These are phyloP conservation scores for Camponotus floridanus DNA, from an alignment of 1,140 invertebrate genomes.

Conservation along the genomic window DNA sequence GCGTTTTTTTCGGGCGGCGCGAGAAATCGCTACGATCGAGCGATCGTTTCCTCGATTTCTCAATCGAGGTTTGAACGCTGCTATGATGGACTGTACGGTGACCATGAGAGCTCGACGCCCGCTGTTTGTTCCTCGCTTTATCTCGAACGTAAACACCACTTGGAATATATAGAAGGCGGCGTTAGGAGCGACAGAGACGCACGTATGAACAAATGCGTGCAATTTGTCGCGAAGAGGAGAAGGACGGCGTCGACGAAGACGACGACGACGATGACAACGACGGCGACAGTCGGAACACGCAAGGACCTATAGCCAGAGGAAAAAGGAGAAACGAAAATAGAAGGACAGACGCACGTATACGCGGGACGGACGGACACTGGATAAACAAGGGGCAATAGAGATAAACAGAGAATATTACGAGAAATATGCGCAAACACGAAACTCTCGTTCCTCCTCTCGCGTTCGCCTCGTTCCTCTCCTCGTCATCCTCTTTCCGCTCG, in stretches of 20 bases:
- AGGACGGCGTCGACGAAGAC: slow-evolving; percentile 24
- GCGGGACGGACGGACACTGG: slow-evolving; percentile 78
- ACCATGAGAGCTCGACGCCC: slow-evolving; percentile 82
- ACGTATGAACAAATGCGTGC: slow-evolving; percentile 57
- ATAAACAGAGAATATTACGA: slow-evolving; percentile 85
- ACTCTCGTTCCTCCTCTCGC: slow-evolving; percentile 71
- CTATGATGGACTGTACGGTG: slow-evolving; percentile 78
- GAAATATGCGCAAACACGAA: slow-evolving; percentile 84
- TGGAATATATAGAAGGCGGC: slow-evolving; percentile 78
- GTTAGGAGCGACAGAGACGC: slow-evolving; percentile 53
- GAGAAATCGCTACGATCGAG: slow-evolving; percentile 13
- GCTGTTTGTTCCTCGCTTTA: slow-evolving; percentile 84
- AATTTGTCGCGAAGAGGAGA: slow-evolving; percentile 55
- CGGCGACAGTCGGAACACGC: slow-evolving; percentile 66
- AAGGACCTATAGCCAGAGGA: slow-evolving; percentile 69
- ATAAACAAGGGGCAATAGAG: slow-evolving; percentile 85
- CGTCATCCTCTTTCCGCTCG: slow-evolving; percentile 57
- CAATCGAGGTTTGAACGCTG: slow-evolving; percentile 64
- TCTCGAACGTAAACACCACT: slow-evolving; percentile 83
- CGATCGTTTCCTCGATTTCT: slow-evolving; percentile 56
- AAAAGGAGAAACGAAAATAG: slow-evolving; percentile 79
- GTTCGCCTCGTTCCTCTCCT: slow-evolving; percentile 17
- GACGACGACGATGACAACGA: slow-evolving; percentile 36
- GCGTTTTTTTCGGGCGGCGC: background rate
- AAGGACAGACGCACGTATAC: slow-evolving; percentile 71